phyloP scores from a whole-genome alignment of 2,888 invertebrate genomes.

The Scotopteryx bipunctaria region DNA sequence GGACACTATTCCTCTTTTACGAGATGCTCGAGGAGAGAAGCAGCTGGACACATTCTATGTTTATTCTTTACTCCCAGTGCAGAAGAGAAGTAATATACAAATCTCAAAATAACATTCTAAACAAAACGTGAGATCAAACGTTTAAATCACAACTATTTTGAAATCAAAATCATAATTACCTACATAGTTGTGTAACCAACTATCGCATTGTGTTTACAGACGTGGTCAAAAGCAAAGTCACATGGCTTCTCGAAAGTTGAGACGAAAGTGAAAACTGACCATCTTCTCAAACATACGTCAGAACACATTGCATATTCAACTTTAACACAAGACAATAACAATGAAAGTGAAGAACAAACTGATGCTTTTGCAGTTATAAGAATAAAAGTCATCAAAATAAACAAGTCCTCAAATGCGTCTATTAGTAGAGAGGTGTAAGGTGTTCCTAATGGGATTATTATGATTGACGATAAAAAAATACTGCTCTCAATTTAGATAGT shows the following conservation, averaged over 20 bases:
- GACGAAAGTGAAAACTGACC: constrained; percentile 74
- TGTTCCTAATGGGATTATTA: constrained; percentile 18
- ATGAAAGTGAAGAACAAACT: background rate
- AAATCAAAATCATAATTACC: constrained; percentile 14
- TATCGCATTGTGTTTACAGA: constrained; percentile 51
- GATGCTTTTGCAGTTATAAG: constrained; percentile 1
- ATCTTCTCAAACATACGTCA: constrained; percentile 45
- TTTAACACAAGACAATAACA: constrained; percentile 22
- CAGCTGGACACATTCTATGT: too few species aligned
- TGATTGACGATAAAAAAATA: constrained; percentile 6
- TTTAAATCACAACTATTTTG: constrained; percentile 22
- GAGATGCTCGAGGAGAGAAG: too few species aligned
- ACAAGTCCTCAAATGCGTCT: constrained; percentile 15
- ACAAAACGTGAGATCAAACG: constrained; percentile 21
- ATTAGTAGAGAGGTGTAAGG: constrained; percentile 1
- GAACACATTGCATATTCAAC: constrained; percentile 26
- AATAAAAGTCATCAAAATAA: constrained; percentile 29
- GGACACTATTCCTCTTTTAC: too few species aligned
- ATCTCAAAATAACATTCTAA: constrained; percentile 34
- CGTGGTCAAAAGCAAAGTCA: constrained; percentile 49
- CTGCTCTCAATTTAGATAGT: constrained; percentile 1
- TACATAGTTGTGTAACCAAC: constrained; percentile 22
- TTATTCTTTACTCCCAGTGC: too few species aligned
- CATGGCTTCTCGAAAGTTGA: constrained; percentile 62
- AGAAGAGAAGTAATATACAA: too few species aligned